Evolutionary conservation across 2,888 invertebrate species (phyloP), one percentile per base, ranked within the genome.

Genomic region (Clistopyga incitator): DNA sequence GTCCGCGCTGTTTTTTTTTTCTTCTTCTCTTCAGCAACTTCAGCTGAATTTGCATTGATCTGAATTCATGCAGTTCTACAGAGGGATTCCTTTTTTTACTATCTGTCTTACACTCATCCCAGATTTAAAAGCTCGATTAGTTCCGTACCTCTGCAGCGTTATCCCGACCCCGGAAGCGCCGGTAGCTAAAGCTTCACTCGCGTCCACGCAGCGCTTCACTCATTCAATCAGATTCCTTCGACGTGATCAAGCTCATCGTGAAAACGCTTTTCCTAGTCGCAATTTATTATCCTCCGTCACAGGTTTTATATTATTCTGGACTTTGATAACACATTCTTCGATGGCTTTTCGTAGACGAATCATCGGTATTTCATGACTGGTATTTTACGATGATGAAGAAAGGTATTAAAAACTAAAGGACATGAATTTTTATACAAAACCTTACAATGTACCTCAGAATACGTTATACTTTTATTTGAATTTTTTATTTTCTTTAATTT

Each of bases 31-130:
- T n/a, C 20, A 42, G 25, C 42, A 56, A 6, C 54, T n/a, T 50
- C 45, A n/a, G 54, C 59, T 20, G 68, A 75, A 82, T 79, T 82
- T 79, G 79, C 70, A 75, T 82, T 50, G 54, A 34, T 38, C 50
- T 18, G 20, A 38, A 38, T 23, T 56, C 15, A 59, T 15, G 42
- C 52, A 67, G 45, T 18, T 18, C 61, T 38, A 50, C 23, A 34
- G 42, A 68, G 23, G 23, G 20, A 18, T 75, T 70, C 23, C 20
- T 45, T 47, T 20, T 56, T 68, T 45, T n/a, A 38, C 13, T 25
- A 23, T 15, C 68, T 68, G 50, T 23, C 54, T 45, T 18, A 47
- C n/a, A 34, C n/a, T 65, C 45, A 23, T 15, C 23, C 25, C 38
- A 18, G 59, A 47, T 67, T 65, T 67, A 3, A 15, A 70, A 67